A percentile compares a stretch with the other conserved stretches of the same genome.
Conservation (phyloP, 2,888 invertebrate species). For the Lomographa bimaculata region DNA sequence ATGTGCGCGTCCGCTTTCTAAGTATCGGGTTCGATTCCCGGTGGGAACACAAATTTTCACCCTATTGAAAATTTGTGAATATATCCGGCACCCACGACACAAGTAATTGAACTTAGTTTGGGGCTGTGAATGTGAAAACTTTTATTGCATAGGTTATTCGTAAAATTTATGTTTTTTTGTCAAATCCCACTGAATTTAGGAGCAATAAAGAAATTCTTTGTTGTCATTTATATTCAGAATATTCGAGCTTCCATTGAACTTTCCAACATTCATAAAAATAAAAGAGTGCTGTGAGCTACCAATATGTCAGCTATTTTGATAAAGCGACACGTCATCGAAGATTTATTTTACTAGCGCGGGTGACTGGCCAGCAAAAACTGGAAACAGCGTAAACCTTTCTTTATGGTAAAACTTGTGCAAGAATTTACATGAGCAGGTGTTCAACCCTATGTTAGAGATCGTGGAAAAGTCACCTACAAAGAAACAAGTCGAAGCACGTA, state of each 20-base stretch:
- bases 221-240: too few relatives aligned
- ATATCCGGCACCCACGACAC: too few relatives aligned
- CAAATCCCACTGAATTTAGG: too few relatives aligned
- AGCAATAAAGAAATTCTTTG: too few relatives aligned
- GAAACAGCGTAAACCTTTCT: conserved; percentile 15
- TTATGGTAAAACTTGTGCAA: conserved; percentile 16
- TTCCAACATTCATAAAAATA: conserved; percentile 20
- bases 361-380: conserved; percentile 14
- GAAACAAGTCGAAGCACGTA: conserved; percentile 14
- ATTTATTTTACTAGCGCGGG: conserved; percentile 14
- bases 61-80: too few relatives aligned
- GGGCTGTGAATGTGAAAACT: too few relatives aligned
- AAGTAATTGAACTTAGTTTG: too few relatives aligned
- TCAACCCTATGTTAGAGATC: conserved; percentile 10
- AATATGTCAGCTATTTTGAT: conserved; percentile 18
- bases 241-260: conserved; percentile 7
- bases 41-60: too few relatives aligned
- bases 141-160: too few relatives aligned
- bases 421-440: conserved; percentile 21
- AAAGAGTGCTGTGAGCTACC: conserved; percentile 6
- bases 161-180: too few relatives aligned
- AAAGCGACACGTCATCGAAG: conserved; percentile 13
- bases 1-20: too few relatives aligned
- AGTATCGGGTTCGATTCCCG: too few relatives aligned
- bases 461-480: conserved; percentile 17